Percentiles rank a stretch among this genome's conserved stretches.
These are phyloP conservation scores for Tichodroma muraria DNA, from an alignment of 2,113 vertebrate species.

Conservation along the genomic window DNA sequence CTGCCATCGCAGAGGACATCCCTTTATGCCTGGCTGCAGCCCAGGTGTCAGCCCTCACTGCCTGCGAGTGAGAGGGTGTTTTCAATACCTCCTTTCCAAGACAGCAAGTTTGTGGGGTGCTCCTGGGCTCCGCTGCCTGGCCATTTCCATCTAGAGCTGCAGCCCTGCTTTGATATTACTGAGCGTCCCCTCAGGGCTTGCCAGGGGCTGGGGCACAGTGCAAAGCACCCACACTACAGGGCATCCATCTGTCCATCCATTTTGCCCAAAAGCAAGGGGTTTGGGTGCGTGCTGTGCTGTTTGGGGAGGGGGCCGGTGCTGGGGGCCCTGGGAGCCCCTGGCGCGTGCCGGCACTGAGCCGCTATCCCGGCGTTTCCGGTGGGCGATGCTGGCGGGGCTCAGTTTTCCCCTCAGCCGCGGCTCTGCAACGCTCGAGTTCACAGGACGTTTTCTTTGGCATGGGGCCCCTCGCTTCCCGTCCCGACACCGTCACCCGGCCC, in stretches of 20 bases:
- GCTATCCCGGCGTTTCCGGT: background rate
- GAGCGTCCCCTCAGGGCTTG: background rate
- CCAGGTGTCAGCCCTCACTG: background rate
- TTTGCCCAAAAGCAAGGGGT: background rate
- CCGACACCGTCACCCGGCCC: rapidly evolving
- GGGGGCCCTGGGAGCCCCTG: background rate
- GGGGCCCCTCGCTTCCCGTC: background rate
- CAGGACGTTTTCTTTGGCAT: constrained; percentile 38
- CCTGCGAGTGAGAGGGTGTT: background rate
- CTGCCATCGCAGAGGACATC: rapidly evolving
- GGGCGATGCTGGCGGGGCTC: background rate
- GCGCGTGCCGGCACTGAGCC: background rate
- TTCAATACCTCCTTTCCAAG: background rate
- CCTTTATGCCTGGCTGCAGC: background rate
- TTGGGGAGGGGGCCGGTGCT: background rate
- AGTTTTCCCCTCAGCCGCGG: background rate
- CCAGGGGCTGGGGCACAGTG: background rate
- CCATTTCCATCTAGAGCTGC: background rate
- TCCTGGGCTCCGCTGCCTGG: background rate
- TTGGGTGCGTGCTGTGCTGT: rapidly evolving
- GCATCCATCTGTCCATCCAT: background rate
- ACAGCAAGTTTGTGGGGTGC: background rate
- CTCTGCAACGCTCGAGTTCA: constrained; percentile 2
- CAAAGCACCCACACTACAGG: rapidly evolving
- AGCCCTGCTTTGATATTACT: background rate